These are phyloP conservation scores for Monoplex corrugatus DNA, from an alignment of 2,888 invertebrate species.

Conservation along the genomic window DNA sequence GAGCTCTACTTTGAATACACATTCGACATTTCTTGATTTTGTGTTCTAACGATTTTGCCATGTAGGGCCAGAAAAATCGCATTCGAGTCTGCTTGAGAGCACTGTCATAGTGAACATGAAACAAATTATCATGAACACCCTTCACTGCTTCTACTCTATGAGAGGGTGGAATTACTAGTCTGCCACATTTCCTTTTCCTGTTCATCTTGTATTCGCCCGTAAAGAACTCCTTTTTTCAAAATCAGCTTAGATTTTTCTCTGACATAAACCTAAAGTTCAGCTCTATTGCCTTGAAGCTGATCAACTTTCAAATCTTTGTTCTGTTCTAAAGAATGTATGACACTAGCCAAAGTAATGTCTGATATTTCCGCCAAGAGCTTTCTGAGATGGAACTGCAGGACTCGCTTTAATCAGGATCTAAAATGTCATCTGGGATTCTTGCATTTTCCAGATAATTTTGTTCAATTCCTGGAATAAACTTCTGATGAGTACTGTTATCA, in stretches of 20 bases:
- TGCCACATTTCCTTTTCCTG: neutral
- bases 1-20: neutral
- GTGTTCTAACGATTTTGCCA: neutral
- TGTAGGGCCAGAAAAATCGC: conserved; percentile 25
- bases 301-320: neutral
- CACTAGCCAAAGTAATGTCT: neutral
- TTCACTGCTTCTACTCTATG: neutral
- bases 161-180: neutral
- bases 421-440: neutral
- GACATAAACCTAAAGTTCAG: neutral
- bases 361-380: neutral
- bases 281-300: neutral
- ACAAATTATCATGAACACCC: neutral
- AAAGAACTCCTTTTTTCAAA: neutral
- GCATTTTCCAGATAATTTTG: neutral
- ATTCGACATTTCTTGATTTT: neutral
- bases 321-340: neutral
- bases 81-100: neutral
- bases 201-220: neutral
- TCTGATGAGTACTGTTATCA: neutral
- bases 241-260: neutral
- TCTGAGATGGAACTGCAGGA: neutral
- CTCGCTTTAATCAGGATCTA: neutral
- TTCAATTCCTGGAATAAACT: neutral
- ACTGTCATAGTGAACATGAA: neutral